phyloP scores from a whole-genome alignment of 2,113 vertebrate genomes.

The Eubucco bourcierii region DNA sequence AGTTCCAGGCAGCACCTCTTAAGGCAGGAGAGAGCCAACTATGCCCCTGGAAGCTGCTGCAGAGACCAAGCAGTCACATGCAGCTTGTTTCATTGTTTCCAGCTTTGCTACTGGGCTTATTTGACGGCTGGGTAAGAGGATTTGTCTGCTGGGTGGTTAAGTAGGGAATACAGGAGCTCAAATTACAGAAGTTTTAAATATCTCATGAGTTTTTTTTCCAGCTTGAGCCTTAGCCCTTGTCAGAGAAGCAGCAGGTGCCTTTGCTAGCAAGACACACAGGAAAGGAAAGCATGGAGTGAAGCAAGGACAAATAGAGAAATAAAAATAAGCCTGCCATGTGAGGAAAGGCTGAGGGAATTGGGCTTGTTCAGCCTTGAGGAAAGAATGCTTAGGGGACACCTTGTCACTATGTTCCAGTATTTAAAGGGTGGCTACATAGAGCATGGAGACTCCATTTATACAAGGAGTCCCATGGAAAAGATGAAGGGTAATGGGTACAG shows the following conservation, averaged over 20 bases:
- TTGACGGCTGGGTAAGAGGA: not conserved
- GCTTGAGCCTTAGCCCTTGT: not conserved
- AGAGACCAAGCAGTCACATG: rapidly evolving
- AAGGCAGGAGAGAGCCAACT: not conserved
- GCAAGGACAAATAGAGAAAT: not conserved
- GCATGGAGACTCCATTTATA: not conserved
- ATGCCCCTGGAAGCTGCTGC: rapidly evolving
- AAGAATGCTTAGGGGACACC: not conserved
- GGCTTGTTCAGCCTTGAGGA: not conserved
- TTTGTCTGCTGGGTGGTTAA: not conserved
- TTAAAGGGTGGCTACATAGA: not conserved
- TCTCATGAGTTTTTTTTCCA: not conserved
- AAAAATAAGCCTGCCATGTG: not conserved
- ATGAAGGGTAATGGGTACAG: not conserved
- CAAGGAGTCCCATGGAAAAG: not conserved
- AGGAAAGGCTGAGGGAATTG: not conserved
- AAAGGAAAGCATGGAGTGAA: not conserved
- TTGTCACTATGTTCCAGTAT: not conserved
- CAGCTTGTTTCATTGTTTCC: not conserved
- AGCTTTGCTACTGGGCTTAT: not conserved
- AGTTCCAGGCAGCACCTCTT: not conserved
- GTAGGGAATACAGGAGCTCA: not conserved
- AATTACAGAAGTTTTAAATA: not conserved
- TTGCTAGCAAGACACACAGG: not conserved
- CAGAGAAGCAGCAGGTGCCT: not conserved